A percentile compares a stretch with the other conserved stretches of the same genome.
phyloP scores from a whole-genome alignment of 2,888 invertebrate species.

The Drosophila vallismaia region DNA sequence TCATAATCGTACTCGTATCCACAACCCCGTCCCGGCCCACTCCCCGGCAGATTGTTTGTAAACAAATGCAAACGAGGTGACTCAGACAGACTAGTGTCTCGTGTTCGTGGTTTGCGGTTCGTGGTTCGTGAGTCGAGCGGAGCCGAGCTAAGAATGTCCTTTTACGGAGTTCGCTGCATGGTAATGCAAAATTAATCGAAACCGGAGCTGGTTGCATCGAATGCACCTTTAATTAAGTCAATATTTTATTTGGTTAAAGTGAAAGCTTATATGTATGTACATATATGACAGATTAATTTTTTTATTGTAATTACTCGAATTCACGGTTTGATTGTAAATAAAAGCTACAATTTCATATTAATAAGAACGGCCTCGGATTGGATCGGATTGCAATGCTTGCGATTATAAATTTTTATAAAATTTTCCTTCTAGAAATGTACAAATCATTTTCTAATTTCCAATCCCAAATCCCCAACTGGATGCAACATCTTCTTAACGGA shows the following conservation, averaged over 20 bases:
- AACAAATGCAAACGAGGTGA: constrained; percentile 65
- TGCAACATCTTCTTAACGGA: no score
- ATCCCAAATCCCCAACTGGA: no score
- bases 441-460: no score
- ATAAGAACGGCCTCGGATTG: no score
- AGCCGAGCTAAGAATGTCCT: constrained; percentile 26
- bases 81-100: constrained; percentile 48
- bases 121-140: constrained; percentile 9
- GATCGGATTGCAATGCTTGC: no score
- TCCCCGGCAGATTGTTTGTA: constrained; percentile 66
- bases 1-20: constrained; percentile 15
- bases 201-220: constrained; percentile 8
- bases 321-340: background rate
- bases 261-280: background rate
- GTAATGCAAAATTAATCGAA: constrained; percentile 10
- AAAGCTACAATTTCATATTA: no score
- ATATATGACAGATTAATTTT: constrained; percentile 1
- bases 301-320: background rate
- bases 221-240: background rate
- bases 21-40: constrained; percentile 20
- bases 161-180: constrained; percentile 30
- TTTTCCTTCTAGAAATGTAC: no score
- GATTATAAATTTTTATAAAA: no score
- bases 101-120: background rate
- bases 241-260: constrained; percentile 7